A percentile compares a stretch with the other conserved stretches of the same genome.
Evolutionary conservation across 2,113 vertebrate species (phyloP).

Genomic region (Gila orcuttii): DNA sequence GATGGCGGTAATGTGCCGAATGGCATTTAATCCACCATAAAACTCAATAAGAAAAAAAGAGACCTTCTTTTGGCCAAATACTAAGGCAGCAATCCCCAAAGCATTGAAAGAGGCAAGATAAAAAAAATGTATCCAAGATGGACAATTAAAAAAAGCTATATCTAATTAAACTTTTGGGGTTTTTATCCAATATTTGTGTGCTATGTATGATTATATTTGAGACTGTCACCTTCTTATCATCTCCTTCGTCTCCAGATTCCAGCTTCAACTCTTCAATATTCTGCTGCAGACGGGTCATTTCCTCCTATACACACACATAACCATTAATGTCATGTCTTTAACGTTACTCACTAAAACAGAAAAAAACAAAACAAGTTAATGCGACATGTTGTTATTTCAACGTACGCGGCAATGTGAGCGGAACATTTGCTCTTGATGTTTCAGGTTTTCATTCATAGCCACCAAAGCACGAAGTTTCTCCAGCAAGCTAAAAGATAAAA

Average conservation of each 20-base stretch:
- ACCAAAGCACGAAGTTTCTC: conserved; percentile 88
- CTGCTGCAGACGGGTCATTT: conserved; percentile 91
- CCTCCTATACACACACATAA: conserved; percentile 80
- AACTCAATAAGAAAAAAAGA: no score
- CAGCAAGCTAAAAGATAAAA: conserved; percentile 76
- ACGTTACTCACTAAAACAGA: background rate
- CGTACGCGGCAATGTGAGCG: conserved; percentile 92
- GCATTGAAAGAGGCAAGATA: background rate
- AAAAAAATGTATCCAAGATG: background rate
- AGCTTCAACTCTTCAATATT: conserved; percentile 85
- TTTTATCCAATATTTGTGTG: background rate
- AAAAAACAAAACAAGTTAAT: background rate
- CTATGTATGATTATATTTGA: background rate
- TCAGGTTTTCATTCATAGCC: conserved; percentile 92
- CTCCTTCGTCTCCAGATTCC: conserved; percentile 71
- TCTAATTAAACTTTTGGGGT: background rate
- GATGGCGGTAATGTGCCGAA: no score
- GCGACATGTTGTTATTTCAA: background rate
- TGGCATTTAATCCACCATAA: no score
- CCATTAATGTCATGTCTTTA: background rate
- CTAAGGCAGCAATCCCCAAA: background rate
- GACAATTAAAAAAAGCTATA: background rate
- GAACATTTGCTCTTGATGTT: conserved; percentile 93
- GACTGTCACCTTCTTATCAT: conserved; percentile 79
- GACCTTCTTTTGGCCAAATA: background rate